Conservation (phyloP, 2,113 vertebrate genomes). For the Cephalophus harveyi region DNA sequence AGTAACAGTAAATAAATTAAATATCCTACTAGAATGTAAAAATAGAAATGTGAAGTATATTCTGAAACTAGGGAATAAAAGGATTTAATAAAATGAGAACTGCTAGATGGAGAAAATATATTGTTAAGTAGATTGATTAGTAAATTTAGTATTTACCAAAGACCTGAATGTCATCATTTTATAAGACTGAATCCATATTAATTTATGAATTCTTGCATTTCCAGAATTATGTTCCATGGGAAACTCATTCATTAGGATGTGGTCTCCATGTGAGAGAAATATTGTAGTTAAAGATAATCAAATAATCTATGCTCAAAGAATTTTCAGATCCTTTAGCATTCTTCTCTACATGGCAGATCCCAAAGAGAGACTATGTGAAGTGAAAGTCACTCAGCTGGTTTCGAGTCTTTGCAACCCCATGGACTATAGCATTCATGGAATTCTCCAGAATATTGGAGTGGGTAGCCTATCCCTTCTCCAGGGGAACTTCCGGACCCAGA, state of each 20-base stretch:
- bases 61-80: background rate
- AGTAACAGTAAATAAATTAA: background rate
- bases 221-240: background rate
- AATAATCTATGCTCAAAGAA: background rate
- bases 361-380: background rate
- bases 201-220: background rate
- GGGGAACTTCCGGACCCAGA: background rate
- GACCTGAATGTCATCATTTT: background rate
- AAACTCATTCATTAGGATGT: background rate
- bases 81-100: background rate
- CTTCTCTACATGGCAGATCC: background rate
- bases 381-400: background rate
- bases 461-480: background rate
- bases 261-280: background rate
- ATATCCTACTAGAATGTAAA: background rate
- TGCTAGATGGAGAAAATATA: background rate
- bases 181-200: background rate
- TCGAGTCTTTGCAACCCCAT: background rate
- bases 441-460: background rate
- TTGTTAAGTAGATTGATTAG: background rate
- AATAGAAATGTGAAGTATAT: background rate
- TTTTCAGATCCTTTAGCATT: background rate
- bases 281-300: background rate
- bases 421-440: background rate
- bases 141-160: background rate